Percentiles rank a stretch among this genome's conserved stretches.
Evolutionary conservation across 1,140 invertebrate species (phyloP).

Genomic region (Tenebrio molitor): DNA sequence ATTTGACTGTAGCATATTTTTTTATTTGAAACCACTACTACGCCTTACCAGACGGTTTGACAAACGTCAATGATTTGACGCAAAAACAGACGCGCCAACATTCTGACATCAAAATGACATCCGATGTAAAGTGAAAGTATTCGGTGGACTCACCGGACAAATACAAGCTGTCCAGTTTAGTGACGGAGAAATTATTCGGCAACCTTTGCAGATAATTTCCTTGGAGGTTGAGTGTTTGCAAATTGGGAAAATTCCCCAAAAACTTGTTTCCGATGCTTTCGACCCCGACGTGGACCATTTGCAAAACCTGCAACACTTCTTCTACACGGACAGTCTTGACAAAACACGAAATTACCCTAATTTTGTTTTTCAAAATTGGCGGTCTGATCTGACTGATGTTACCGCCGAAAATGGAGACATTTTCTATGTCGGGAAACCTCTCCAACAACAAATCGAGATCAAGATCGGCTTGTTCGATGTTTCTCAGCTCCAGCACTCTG

Average conservation of each 20-base stretch:
- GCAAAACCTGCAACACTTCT: constrained; percentile 50
- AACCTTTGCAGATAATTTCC: constrained; percentile 48
- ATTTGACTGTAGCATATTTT: no score
- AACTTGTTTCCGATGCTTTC: constrained; percentile 47
- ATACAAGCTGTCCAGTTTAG: constrained; percentile 37
- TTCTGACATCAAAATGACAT: no score
- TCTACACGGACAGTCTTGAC: no score
- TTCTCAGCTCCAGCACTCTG: not conserved
- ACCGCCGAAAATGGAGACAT: constrained; percentile 10
- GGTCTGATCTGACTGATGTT: not conserved
- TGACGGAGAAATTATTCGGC: constrained; percentile 23
- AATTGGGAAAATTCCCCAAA: constrained; percentile 46
- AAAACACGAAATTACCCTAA: no score
- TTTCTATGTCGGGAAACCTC: constrained; percentile 11
- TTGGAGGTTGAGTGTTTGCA: constrained; percentile 48
- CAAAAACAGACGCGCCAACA: no score
- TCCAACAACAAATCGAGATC: not conserved
- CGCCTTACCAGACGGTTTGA: no score
- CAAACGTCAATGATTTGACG: no score
- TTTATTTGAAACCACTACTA: no score
- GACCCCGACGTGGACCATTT: constrained; percentile 43
- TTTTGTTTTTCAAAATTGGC: not conserved
- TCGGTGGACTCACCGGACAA: constrained; percentile 42
- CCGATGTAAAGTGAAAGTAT: no score
- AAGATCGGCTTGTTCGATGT: constrained; percentile 10